Conservation (phyloP, 2,797 vertebrate genomes). For the Melanotaenia boesemani region DNA sequence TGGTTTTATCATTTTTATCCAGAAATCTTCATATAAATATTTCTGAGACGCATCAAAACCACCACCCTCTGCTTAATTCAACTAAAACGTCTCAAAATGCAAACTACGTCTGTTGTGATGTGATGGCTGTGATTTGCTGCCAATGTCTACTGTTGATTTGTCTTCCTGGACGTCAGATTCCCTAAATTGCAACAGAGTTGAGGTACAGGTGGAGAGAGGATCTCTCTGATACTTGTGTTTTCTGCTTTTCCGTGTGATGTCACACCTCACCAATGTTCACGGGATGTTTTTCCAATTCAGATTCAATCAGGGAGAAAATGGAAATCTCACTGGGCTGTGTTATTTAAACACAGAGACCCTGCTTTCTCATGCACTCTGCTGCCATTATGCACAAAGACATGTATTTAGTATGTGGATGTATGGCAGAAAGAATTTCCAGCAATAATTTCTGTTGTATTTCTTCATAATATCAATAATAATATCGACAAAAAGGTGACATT, state of each 20-base stretch:
- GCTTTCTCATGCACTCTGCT: constrained; percentile 46
- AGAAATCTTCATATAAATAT: no score
- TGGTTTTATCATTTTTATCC: no score
- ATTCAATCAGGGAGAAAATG: constrained; percentile 79
- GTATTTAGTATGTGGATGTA: constrained; percentile 2
- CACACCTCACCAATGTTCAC: constrained; percentile 47
- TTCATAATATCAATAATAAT: not conserved
- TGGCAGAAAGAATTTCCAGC: not conserved
- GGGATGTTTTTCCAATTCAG: constrained; percentile 72
- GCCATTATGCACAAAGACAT: constrained; percentile 43
- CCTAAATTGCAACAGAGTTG: constrained; percentile 10
- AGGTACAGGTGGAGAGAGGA: constrained; percentile 29
- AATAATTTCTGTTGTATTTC: not conserved
- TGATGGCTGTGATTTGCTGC: no score
- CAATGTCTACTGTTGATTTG: no score
- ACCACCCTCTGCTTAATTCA: no score
- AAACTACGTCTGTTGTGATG: no score
- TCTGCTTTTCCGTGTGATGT: constrained; percentile 31
- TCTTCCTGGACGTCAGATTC: no score
- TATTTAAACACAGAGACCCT: constrained; percentile 70
- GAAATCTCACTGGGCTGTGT: constrained; percentile 74
- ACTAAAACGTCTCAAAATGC: no score
- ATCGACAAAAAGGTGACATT: not conserved
- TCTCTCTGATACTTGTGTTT: constrained; percentile 14
- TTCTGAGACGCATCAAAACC: no score